Conservation (phyloP, 1,140 invertebrate species). For the Calephelis nemesis region DNA sequence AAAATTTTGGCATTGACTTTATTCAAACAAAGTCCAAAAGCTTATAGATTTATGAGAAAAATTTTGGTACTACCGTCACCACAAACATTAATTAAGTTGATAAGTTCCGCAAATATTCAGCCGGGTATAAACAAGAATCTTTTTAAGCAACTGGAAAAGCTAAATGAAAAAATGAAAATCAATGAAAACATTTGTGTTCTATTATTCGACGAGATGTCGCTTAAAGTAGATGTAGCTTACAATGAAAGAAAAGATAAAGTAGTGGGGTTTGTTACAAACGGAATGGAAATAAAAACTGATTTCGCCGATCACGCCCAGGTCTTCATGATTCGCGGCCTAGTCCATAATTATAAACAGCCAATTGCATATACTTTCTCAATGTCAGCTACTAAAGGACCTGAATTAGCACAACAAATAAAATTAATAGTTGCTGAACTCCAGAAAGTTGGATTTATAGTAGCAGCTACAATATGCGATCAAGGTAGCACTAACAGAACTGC, state of each 20-base stretch:
- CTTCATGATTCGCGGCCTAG: constrained; percentile 46
- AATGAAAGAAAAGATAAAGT: constrained; percentile 41
- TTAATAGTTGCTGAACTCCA: too few species aligned
- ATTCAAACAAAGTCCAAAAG: constrained; percentile 5
- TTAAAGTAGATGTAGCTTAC: constrained; percentile 34
- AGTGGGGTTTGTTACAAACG: constrained; percentile 39
- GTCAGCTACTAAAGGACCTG: too few species aligned
- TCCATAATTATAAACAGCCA: constrained; percentile 33
- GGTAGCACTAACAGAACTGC: too few species aligned
- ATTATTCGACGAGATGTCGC: constrained; percentile 36
- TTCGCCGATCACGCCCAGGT: constrained; percentile 48
- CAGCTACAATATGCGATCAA: too few species aligned
- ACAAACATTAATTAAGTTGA: constrained; percentile 34
- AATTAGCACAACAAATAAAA: too few species aligned
- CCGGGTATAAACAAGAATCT: constrained; percentile 20
- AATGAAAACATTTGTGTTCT: neutral
- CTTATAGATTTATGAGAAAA: neutral
- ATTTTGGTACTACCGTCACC: constrained; percentile 28
- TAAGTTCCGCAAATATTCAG: constrained; percentile 29
- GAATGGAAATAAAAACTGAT: constrained; percentile 22
- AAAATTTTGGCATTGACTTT: neutral
- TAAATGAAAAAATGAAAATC: constrained; percentile 1
- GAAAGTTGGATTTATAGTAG: too few species aligned
- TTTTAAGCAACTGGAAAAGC: too few species aligned
- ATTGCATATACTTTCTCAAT: neutral